phyloP scores from a whole-genome alignment of 2,113 vertebrate genomes.

The Manacus vitellinus region DNA sequence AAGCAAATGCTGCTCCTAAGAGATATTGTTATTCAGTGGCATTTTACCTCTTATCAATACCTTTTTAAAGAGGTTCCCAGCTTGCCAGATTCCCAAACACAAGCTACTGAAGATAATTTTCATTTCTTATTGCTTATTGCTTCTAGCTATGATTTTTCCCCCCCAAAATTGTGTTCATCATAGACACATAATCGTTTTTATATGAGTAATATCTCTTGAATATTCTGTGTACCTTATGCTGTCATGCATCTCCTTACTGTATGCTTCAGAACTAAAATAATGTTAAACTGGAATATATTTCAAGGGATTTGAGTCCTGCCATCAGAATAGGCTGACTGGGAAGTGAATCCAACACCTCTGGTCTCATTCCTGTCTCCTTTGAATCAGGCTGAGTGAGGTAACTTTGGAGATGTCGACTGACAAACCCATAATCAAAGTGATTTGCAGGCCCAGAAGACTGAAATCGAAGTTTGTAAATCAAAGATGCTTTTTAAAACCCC shows the following conservation, averaged over 20 bases:
- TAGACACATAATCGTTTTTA: not conserved
- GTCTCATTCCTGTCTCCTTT: not conserved
- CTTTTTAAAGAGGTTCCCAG: not conserved
- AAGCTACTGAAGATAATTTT: not conserved
- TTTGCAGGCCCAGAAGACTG: not conserved
- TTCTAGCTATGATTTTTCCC: fast-evolving
- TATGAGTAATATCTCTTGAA: not conserved
- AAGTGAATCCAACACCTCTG: not conserved
- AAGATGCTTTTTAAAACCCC: fast-evolving
- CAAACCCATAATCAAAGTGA: not conserved
- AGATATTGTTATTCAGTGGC: not conserved
- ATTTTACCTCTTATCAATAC: not conserved
- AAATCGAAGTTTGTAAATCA: not conserved
- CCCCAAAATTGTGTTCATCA: not conserved
- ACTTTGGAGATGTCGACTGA: not conserved
- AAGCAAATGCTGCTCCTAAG: not conserved
- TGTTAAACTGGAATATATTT: not conserved
- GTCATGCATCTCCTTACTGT: not conserved
- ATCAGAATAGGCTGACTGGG: not conserved
- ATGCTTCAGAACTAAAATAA: not conserved
- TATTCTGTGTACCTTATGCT: not conserved
- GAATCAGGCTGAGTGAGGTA: not conserved
- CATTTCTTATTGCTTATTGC: not conserved
- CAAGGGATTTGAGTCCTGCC: not conserved
- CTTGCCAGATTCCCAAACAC: not conserved